Conservation (phyloP, 2,797 vertebrate genomes). For the Anableps anableps region DNA sequence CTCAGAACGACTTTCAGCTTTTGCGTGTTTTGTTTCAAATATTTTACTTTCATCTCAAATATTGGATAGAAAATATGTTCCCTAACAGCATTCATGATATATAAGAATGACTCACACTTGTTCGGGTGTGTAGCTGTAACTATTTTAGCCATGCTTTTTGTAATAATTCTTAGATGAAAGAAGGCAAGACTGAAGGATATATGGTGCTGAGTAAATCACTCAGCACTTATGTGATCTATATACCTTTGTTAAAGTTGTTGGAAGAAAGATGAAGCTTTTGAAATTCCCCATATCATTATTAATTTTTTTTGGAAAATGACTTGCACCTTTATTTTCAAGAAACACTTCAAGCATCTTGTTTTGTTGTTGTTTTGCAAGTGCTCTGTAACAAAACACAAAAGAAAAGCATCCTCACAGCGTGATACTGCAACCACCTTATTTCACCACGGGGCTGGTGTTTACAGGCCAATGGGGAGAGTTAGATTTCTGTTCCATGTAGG, state of each 20-base stretch:
- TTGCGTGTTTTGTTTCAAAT: conserved; percentile 58
- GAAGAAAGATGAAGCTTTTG: background rate
- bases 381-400: background rate
- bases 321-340: background rate
- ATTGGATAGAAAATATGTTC: conserved; percentile 32
- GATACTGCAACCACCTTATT: background rate
- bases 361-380: background rate
- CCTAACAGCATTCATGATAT: conserved; percentile 9
- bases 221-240: conserved; percentile 9
- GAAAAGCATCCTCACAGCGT: background rate
- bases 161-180: conserved; percentile 44
- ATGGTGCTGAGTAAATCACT: conserved; percentile 13
- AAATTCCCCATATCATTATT: background rate
- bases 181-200: conserved; percentile 13
- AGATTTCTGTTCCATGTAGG: background rate
- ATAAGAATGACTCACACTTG: conserved; percentile 16
- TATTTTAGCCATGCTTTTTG: conserved; percentile 26
- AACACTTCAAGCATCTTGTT: background rate
- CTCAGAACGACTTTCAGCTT: conserved; percentile 61
- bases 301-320: background rate
- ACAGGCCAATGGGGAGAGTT: background rate
- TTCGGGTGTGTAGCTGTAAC: background rate
- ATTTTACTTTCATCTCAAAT: conserved; percentile 54
- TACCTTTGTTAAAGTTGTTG: background rate
- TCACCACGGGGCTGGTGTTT: background rate